Percentiles rank a stretch among this genome's conserved stretches.
phyloP scores from a whole-genome alignment of 2,113 vertebrate genomes.

The Salvelinus namaycush region DNA sequence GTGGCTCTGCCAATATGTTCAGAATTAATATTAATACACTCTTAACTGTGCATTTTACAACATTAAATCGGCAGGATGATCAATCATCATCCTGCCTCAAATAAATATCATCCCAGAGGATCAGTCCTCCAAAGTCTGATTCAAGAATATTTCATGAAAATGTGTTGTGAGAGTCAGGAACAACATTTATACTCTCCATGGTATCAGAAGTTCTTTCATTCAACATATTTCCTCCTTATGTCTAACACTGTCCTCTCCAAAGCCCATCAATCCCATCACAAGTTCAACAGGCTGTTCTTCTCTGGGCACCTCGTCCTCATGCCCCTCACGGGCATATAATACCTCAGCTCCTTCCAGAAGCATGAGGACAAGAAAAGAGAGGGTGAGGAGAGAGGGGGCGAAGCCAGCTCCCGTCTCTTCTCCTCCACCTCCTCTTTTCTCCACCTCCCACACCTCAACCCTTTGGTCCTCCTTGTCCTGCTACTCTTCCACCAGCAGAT shows the following conservation, averaged over 20 bases:
- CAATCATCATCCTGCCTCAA: too few species aligned
- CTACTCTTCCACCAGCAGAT: slow-evolving; percentile 77
- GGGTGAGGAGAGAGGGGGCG: neutral
- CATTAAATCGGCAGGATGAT: too few species aligned
- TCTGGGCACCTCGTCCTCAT: slow-evolving; percentile 45
- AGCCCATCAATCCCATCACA: slow-evolving; percentile 28
- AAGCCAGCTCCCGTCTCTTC: neutral
- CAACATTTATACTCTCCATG: too few species aligned
- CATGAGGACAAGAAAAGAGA: slow-evolving; percentile 19
- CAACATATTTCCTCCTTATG: too few species aligned
- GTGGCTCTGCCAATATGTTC: too few species aligned
- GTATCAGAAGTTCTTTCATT: too few species aligned
- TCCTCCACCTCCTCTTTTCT: neutral
- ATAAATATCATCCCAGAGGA: too few species aligned
- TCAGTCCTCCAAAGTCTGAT: too few species aligned
- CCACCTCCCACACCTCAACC: neutral
- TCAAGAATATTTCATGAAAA: too few species aligned
- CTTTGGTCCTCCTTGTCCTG: neutral
- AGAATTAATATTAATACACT: too few species aligned
- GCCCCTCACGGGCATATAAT: slow-evolving; percentile 82
- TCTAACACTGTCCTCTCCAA: neutral
- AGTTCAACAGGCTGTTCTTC: slow-evolving; percentile 46
- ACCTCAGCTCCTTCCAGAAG: slow-evolving; percentile 88
- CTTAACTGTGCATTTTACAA: too few species aligned
- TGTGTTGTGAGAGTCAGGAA: too few species aligned